phyloP scores from a whole-genome alignment of 1,140 invertebrate genomes.

The Conopomorpha cramerella region DNA sequence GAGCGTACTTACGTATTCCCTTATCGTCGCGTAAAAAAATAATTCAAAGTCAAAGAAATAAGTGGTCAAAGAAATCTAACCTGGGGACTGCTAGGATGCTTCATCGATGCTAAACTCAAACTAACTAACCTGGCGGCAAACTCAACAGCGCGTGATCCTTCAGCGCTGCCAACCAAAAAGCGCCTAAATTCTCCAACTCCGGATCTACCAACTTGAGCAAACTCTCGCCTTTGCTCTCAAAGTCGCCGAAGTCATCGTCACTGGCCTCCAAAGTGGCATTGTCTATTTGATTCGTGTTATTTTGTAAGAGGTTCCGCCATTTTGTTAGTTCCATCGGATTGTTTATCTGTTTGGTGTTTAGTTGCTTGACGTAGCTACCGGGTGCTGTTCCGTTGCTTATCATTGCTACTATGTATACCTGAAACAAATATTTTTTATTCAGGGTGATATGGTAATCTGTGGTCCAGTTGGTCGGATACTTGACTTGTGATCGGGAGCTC shows the following conservation, averaged over 20 bases:
- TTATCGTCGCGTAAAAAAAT: background rate
- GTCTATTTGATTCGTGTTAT: constrained; percentile 33
- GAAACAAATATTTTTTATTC: too few relatives aligned
- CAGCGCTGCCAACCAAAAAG: constrained; percentile 93
- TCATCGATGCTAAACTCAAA: too few relatives aligned
- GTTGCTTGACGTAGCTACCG: constrained; percentile 59
- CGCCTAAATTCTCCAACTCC: constrained; percentile 86
- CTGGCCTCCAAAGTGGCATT: constrained; percentile 16
- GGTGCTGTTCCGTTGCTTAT: constrained; percentile 74
- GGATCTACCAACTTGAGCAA: constrained; percentile 91
- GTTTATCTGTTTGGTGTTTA: constrained; percentile 38
- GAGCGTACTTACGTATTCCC: too few relatives aligned
- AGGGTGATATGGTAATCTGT: too few relatives aligned
- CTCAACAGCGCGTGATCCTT: constrained; percentile 94
- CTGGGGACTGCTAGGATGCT: too few relatives aligned
- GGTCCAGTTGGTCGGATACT: too few relatives aligned
- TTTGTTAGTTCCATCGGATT: constrained; percentile 31
- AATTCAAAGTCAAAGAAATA: too few relatives aligned
- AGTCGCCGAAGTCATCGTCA: constrained; percentile 73
- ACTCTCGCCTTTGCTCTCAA: constrained; percentile 77
- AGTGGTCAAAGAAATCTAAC: too few relatives aligned
- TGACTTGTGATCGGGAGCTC: too few relatives aligned
- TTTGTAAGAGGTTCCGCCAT: constrained; percentile 30
- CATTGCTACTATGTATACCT: constrained; percentile 95
- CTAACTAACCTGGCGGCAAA: constrained; percentile 80